Conservation (phyloP, 1,140 invertebrate genomes). For the Copidosoma floridanum region DNA sequence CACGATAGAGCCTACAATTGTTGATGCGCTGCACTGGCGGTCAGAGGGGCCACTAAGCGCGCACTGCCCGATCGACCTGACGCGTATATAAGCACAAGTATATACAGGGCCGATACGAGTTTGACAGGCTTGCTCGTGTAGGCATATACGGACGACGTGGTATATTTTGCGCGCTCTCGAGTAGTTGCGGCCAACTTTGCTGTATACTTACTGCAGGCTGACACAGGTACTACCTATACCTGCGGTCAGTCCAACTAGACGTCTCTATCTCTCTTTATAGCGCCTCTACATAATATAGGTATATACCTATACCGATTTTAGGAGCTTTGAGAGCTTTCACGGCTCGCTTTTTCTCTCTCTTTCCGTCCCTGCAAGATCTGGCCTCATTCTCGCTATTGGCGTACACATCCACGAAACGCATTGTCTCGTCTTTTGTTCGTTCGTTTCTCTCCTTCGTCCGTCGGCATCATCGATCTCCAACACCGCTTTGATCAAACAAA, state of each 20-base stretch:
- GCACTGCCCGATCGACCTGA: background rate
- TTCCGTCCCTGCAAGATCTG: background rate
- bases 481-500: background rate
- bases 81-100: too few relatives aligned
- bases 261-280: background rate
- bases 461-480: background rate
- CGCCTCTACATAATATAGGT: background rate
- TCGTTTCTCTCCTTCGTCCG: background rate
- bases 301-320: background rate
- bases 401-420: too few relatives aligned
- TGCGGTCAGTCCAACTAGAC: background rate
- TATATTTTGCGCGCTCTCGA: background rate
- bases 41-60: conserved; percentile 27
- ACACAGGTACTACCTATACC: conserved; percentile 7
- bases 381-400: conserved; percentile 25
- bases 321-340: too few relatives aligned
- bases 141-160: too few relatives aligned
- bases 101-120: conserved; percentile 38
- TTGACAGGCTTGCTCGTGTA: conserved; percentile 54
- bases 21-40: too few relatives aligned
- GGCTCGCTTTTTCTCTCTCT: background rate
- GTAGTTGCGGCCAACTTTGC: background rate
- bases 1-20: too few relatives aligned
- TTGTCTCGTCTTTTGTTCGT: conserved; percentile 12
- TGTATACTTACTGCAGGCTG: background rate